These are phyloP conservation scores for Coregonus suidteri DNA, from an alignment of 2,797 vertebrate genomes.

Conservation along the genomic window DNA sequence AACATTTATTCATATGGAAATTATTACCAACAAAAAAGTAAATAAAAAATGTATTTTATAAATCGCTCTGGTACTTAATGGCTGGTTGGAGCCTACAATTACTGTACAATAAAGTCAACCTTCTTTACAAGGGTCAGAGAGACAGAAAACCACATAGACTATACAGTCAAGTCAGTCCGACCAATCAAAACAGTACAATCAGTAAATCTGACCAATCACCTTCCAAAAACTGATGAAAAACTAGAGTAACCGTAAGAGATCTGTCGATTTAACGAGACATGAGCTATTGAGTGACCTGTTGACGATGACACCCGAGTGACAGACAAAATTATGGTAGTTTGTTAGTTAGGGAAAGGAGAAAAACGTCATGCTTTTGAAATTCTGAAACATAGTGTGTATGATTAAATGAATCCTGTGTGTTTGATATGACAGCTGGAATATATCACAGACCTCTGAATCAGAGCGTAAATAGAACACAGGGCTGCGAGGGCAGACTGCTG, in stretches of 20 bases:
- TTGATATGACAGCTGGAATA: slow-evolving; percentile 31
- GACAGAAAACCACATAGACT: slow-evolving; percentile 41
- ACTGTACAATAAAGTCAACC: slow-evolving; percentile 51
- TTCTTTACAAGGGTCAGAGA: slow-evolving; percentile 54
- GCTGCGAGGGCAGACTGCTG: neutral
- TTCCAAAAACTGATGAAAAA: slow-evolving; percentile 32
- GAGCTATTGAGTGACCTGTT: slow-evolving; percentile 40
- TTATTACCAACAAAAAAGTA: slow-evolving; percentile 61
- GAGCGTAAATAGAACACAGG: slow-evolving; percentile 4
- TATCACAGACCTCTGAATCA: slow-evolving; percentile 24
- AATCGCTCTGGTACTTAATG: slow-evolving; percentile 55
- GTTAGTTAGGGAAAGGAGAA: slow-evolving; percentile 8
- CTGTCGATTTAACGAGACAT: slow-evolving; percentile 49
- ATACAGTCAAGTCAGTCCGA: slow-evolving; percentile 41
- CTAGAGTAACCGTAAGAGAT: slow-evolving; percentile 26
- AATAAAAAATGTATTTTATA: slow-evolving; percentile 44
- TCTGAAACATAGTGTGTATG: slow-evolving; percentile 30
- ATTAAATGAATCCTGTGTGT: slow-evolving; percentile 49
- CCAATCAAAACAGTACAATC: slow-evolving; percentile 19
- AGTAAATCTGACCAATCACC: slow-evolving; percentile 41
- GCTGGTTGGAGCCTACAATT: slow-evolving; percentile 54
- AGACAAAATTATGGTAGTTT: slow-evolving; percentile 33
- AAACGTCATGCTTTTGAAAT: neutral
- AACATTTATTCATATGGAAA: slow-evolving; percentile 59
- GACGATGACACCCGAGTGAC: slow-evolving; percentile 45